Base-by-base conservation (phyloP, 1,140 invertebrate genomes). In the Globodera ellingtonae region DNA sequence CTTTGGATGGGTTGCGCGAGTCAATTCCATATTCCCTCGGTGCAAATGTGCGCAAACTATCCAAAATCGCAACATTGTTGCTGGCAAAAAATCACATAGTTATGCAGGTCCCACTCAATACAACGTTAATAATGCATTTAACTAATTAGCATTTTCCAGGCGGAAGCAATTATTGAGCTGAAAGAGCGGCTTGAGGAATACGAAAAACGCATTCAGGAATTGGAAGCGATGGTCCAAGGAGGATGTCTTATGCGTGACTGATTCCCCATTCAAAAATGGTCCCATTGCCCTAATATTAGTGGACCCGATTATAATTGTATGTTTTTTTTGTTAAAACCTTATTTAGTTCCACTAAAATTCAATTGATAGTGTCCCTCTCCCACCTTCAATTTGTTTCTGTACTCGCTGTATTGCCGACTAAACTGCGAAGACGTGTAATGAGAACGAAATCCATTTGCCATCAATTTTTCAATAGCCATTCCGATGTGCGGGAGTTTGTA, bases 21-120 rank as follows among this genome's bases (percentile, higher is more conserved):
- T 95, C 97, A 7, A 89, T 89, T 72, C 87, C 87, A 6, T 89
- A 89, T 74, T 86, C 87, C 21, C 86, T 89, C 59, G 88, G 96
- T 15, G 96, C 96, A 0, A 97, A 95, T 5, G 97, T 99, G 9
- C 92, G 97, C 59, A 99, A 99, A 90, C 91, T 99, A n/a, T 97
- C 95, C n/a, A 98, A 98, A 91, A 99, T 99, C 85, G 97, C 97
- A 18, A 99, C 97, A 0, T 91, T 99, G 5, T 91, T 99, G 0
- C 91, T 99, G 72, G 97, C 97, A 70, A 98, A 98, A 90, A 99
- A 99, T 91, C 98, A 97, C 90, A 99, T 99, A 52, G 81, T 89
- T 56, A 89, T 88, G 88, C 87, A 88, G 84, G 87, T 89, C 52
- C 6, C 50, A 59, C 4, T 35, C 50, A 62, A 50, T 18, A 82